Evolutionary conservation across 2,888 invertebrate species (phyloP), one percentile per base, ranked within the genome.

Genomic region (Candidula unifasciata): DNA sequence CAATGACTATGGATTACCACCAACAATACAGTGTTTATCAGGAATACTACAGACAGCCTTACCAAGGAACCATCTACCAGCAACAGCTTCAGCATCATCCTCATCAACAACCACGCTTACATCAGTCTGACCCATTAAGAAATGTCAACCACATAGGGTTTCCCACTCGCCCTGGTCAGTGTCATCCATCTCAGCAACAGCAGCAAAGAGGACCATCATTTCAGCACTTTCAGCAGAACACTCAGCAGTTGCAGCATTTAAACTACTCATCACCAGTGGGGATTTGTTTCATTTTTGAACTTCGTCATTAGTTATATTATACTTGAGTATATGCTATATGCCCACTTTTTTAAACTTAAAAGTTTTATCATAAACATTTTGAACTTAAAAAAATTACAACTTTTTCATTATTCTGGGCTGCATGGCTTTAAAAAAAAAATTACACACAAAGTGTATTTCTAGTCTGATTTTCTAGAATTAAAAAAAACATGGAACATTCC

Each of bases 1-100:
- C 44, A 30, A 85, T 73, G 81, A 85, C 85, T 71, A 85, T 86
- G 86, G 87, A 87, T 85, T 87, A 87, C 60, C 84, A 87, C 35
- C 78, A 85, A n/a, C 87, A 82, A 60, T 87, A 85, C 80, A 87
- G 83, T 83, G 83, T 85, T 79, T 87, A 80, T 82, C 85, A 84
- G 18, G 87, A 85, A n/a, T 87, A 85, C 66, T 87, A 87, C 76
- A 78, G 83, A 78, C 85, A 85, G 13, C 78, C 80, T 35, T 85
- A 85, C 60, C 83, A 83, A 69, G 79, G 73, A 44, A 3, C 83
- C 30, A 83, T 81, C 3, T 85, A 85, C 66, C 85, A 71, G 69
- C 60, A 68, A 24, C 76, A 68, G 16, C 3, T 27, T 27, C 64
- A 74, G 13, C 78, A 77, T 30, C 33, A 27, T 33, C 37, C 77